These are phyloP conservation scores for Oophaga pumilio DNA, from an alignment of 2,113 vertebrate species.

Conservation along the genomic window DNA sequence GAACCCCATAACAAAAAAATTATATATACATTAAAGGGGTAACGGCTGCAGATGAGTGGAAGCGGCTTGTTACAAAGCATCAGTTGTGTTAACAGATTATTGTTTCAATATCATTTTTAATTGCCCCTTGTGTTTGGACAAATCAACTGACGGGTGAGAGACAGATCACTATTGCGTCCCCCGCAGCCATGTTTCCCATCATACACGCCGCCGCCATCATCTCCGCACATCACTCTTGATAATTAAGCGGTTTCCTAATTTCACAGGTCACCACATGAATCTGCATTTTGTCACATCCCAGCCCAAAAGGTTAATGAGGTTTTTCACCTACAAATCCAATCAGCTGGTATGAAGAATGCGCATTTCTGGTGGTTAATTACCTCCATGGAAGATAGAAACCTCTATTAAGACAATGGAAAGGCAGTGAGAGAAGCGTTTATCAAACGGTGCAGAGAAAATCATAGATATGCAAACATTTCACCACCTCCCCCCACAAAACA, in stretches of 20 bases:
- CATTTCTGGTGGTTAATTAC: slow-evolving; percentile 41
- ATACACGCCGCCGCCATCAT: not conserved
- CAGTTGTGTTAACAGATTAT: not conserved
- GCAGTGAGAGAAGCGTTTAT: not conserved
- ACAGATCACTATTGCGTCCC: not conserved
- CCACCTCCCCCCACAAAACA: too few relatives aligned
- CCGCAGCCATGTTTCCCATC: not conserved
- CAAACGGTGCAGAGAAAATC: not conserved
- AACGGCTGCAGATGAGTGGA: not conserved
- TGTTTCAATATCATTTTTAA: not conserved
- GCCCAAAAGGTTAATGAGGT: slow-evolving; percentile 20
- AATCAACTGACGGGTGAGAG: not conserved
- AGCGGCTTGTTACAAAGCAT: not conserved
- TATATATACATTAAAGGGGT: too few relatives aligned
- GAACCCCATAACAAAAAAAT: not conserved
- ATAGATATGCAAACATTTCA: too few relatives aligned
- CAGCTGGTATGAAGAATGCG: not conserved
- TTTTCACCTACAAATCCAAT: slow-evolving; percentile 4
- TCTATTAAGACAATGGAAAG: slow-evolving; percentile 40
- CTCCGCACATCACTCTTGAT: not conserved
- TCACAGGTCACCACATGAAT: not conserved
- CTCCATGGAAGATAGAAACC: slow-evolving; percentile 15
- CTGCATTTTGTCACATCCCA: not conserved
- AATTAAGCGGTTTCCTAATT: slow-evolving; percentile 16
- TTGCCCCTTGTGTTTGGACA: not conserved